These are phyloP conservation scores for Diadumene lineata DNA, from an alignment of 92 coral and sea anemone species.

Conservation along the genomic window DNA sequence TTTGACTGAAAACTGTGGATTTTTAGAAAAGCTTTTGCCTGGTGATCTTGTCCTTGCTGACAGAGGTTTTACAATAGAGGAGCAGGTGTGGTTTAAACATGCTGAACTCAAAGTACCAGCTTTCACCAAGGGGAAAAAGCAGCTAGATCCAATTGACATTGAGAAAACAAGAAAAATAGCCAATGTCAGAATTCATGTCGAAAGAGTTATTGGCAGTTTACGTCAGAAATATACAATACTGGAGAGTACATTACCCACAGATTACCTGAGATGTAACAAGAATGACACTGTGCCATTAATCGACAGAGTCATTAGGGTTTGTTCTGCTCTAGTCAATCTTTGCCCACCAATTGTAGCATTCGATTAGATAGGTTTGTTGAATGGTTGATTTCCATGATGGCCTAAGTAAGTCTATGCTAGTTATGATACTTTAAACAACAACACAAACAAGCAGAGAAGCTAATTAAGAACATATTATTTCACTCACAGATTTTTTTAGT, in stretches of 20 bases:
- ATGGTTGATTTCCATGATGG: background rate
- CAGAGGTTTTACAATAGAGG: constrained; percentile 51
- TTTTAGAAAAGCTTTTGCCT: constrained; percentile 48
- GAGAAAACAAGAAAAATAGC: constrained; percentile 51
- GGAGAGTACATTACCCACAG: constrained; percentile 46
- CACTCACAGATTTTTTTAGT: too few relatives aligned
- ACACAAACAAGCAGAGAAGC: background rate
- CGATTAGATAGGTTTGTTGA: background rate
- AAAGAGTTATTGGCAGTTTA: constrained; percentile 45
- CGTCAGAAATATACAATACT: constrained; percentile 48
- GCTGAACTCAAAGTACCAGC: constrained; percentile 48
- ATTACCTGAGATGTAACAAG: constrained; percentile 35
- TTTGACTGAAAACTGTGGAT: constrained; percentile 59
- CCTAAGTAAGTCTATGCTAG: background rate
- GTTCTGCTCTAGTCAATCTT: constrained; percentile 60
- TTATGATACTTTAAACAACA: background rate
- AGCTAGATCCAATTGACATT: constrained; percentile 50
- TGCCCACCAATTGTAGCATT: constrained; percentile 30
- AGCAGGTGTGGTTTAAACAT: constrained; percentile 44
- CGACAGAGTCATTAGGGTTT: constrained; percentile 56
- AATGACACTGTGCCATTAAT: constrained; percentile 39
- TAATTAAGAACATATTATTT: too few relatives aligned
- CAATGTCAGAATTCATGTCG: constrained; percentile 49
- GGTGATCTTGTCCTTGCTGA: constrained; percentile 71
- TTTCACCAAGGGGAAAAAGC: constrained; percentile 53